Percentiles rank a stretch among this genome's conserved stretches.
phyloP scores from a whole-genome alignment of 2,888 invertebrate species.

The Sminthurides aquaticus region DNA sequence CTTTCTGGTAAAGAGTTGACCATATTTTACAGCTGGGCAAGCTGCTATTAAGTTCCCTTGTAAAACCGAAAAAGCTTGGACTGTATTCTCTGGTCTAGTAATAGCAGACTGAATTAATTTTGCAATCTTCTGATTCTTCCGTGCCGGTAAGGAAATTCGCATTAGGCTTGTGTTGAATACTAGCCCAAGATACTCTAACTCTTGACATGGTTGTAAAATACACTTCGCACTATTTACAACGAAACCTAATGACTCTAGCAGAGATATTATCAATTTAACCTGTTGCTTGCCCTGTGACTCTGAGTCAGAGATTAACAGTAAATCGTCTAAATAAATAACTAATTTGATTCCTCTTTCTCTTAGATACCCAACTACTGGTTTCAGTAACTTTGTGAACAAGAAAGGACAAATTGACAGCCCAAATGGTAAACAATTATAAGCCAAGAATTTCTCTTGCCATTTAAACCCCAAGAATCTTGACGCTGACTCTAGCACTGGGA shows the following conservation, averaged over 20 bases:
- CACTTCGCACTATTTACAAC: not conserved
- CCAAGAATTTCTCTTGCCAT: not conserved
- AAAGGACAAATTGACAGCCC: not conserved
- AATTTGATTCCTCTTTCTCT: not conserved
- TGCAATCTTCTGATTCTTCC: not conserved
- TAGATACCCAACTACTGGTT: not conserved
- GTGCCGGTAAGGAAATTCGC: not conserved
- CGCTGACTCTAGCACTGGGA: not conserved
- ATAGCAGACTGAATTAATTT: not conserved
- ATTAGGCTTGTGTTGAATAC: not conserved
- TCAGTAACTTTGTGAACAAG: not conserved
- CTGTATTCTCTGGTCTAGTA: not conserved
- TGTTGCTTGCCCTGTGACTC: not conserved
- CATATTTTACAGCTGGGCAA: not conserved
- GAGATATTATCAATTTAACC: not conserved
- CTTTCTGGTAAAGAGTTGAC: not conserved
- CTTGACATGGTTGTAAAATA: not conserved
- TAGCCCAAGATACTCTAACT: not conserved
- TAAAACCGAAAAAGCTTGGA: not conserved
- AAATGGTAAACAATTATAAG: not conserved
- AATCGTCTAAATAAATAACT: constrained; percentile 1
- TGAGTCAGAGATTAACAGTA: not conserved
- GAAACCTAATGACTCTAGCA: not conserved
- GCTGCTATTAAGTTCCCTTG: not conserved
- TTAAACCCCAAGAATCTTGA: not conserved